Base-by-base conservation (phyloP, 2,113 vertebrate species). In the Apteryx owenii region DNA sequence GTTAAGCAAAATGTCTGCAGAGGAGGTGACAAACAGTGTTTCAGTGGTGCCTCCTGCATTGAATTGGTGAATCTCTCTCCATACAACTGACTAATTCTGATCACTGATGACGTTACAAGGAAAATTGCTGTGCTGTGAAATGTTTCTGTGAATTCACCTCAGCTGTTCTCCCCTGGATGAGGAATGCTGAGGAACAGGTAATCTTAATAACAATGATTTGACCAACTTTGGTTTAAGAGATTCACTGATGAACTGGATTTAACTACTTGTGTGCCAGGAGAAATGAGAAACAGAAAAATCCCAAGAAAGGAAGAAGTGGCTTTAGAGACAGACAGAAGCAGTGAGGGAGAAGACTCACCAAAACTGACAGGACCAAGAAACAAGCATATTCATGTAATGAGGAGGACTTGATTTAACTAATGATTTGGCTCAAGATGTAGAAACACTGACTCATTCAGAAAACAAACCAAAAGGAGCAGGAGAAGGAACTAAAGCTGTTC, bases 361-460 rank as follows among this genome's bases (percentile, higher is more conserved):
- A 80, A 92, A 53, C 9, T 61, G n/a, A 65, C 5, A 70, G 68
- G 23, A 86, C 29, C 85, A 86, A 77, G 48, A 80, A 82, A 51
- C 2, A 7, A 5, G 2, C 42, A 64, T 0, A 1, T 60, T 85
- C n/a, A 13, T 5, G 3, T 58, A 69, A 42, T 42, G 18, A 5
- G 22, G 13, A 86, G 23, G 36, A 77, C 23, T 29, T 69, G 26
- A 38, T 8, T 69, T 70, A 51, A 33, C 6, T 91, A 56, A 82
- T 25, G 46, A 48, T 53, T 83, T n/a, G 19, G 56, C 19, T 87
- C 36, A 64, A 82, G 23, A 50, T 50, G 18, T 21, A 7, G 65
- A 85, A 91, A 87, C n/a, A 28, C 31, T 48, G 13, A 18, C 61
- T 81, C 65, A 33, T 26, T 78, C 61, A 87, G n/a, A 76, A 95